Evolutionary conservation across 2,797 vertebrate genomes (phyloP).

Genomic region (Sebastes oblongus): DNA sequence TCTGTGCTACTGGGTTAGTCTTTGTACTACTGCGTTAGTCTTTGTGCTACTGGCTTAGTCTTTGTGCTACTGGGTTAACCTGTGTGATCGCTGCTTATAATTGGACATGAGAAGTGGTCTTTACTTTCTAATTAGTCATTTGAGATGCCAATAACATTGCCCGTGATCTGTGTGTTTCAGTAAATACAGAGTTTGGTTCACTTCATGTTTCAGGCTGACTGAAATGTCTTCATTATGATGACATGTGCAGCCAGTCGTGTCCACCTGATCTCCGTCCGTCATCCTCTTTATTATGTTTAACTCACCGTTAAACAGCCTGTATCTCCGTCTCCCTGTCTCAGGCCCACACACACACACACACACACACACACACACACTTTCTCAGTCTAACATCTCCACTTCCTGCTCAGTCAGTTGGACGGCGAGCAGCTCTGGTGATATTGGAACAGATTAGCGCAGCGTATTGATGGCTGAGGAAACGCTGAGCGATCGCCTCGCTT

Average conservation of each 20-base stretch:
- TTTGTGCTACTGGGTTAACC: too few species aligned
- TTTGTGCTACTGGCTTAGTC: too few species aligned
- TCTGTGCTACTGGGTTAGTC: too few species aligned
- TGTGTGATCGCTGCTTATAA: too few species aligned
- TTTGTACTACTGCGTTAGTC: rapidly evolving
- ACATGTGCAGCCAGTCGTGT: too few species aligned
- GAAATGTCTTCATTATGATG: neutral
- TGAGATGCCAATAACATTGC: too few species aligned
- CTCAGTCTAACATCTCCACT: neutral
- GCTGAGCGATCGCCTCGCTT: neutral
- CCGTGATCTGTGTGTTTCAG: neutral
- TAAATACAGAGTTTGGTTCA: neutral
- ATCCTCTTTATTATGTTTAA: neutral
- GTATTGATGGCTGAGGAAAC: constrained; percentile 3
- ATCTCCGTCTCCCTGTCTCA: neutral
- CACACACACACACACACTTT: neutral
- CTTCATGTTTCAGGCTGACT: neutral
- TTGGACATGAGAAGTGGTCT: too few species aligned
- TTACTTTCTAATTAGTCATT: too few species aligned
- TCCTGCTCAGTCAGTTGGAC: neutral
- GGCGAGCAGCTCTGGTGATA: neutral
- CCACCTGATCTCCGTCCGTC: neutral
- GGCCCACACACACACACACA: neutral
- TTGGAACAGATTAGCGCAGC: neutral
- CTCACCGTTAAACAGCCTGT: neutral